Base-by-base conservation (phyloP, 1,140 invertebrate species). In the Brachionus sp. region DNA sequence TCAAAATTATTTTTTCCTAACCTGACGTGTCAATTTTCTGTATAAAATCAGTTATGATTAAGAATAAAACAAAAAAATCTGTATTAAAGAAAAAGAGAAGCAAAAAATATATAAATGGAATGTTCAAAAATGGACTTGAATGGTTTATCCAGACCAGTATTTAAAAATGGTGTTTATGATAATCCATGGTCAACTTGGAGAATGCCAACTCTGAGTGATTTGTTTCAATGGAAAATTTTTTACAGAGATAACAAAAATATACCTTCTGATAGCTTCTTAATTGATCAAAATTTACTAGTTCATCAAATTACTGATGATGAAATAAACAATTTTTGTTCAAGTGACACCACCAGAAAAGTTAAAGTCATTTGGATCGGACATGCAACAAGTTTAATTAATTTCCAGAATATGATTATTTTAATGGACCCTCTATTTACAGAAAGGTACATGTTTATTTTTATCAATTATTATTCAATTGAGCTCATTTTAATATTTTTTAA, bases 351-450 rank as follows among this genome's bases (percentile, higher is more conserved):
- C 7, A 84, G 86, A 82, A 85, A 85, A 9, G 83, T 88, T 42
- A 78, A 85, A 46, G 84, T 86, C 4, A 88, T 88, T 44, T 90
- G 90, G 90, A 85, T 90, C 42, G 90, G 90, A 23, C 90, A 90
- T 87, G 87, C 90, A 7, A 88, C 88, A 5, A 85, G 89, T 62
- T 84, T 90, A 6, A 86, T 90, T 13, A 88, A 90, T 84, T 86
- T 90, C 84, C 89, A 90, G 77, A 87, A 86, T 19, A 73, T 90
- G 10, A 87, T 86, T 19, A 84, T 90, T 29, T 84, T 90, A 4
- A 88, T 88, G 16, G 89, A 90, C 84, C 89, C 89, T 7, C 83
- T 90, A 9, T 90, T 89, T 83, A 86, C 86, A 44, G 70, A 87
- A 0, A 77, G 85, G 3, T 70, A 70, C 5, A 50, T n/a, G 16